Evolutionary conservation across 1,140 invertebrate species (phyloP).

Genomic region (Philopotamus ludificatus): DNA sequence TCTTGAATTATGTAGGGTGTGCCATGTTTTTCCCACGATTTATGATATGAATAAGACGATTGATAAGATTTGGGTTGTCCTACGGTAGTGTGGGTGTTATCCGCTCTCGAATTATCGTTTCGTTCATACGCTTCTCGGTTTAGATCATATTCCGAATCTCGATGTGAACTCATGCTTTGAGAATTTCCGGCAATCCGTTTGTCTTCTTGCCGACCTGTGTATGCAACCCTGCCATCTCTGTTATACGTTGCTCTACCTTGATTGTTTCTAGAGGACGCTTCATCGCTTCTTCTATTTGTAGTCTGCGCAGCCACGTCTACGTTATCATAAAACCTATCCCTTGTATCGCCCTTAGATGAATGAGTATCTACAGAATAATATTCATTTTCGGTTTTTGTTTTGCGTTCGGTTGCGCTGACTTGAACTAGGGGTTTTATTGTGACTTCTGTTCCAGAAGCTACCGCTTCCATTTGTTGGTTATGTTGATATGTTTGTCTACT

Average conservation of each 20-base stretch:
- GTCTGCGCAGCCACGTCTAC: no score
- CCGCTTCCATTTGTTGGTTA: no score
- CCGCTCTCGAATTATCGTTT: background rate
- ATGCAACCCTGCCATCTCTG: background rate
- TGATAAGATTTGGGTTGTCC: slow-evolving; percentile 51
- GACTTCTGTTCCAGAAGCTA: no score
- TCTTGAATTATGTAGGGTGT: slow-evolving; percentile 52
- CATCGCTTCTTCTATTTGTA: no score
- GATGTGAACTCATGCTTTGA: background rate
- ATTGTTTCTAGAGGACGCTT: background rate
- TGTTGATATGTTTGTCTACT: no score
- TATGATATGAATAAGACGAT: slow-evolving; percentile 55
- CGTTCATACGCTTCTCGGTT: slow-evolving; percentile 8
- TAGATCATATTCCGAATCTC: background rate
- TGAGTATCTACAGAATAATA: no score
- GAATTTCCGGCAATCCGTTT: background rate
- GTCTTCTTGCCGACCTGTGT: background rate
- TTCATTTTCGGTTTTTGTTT: no score
- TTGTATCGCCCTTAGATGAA: no score
- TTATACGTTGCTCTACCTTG: background rate
- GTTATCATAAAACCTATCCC: no score
- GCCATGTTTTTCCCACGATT: slow-evolving; percentile 55
- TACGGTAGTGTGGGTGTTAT: background rate
- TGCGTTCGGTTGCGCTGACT: no score
- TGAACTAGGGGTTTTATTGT: no score